phyloP scores from a whole-genome alignment of 2,113 vertebrate genomes.

The Lophochroa leadbeateri region DNA sequence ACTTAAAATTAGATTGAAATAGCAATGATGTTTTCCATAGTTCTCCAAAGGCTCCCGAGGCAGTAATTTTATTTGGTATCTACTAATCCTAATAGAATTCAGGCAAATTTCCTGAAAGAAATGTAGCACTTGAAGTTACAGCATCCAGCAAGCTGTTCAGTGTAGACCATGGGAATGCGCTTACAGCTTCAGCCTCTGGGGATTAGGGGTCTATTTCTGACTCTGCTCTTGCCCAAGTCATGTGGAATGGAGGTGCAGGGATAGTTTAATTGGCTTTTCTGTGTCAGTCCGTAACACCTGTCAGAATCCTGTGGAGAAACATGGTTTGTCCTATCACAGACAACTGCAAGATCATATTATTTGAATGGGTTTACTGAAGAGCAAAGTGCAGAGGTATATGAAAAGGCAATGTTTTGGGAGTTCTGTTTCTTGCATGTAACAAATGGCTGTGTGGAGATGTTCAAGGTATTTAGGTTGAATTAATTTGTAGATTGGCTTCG shows the following conservation, averaged over 20 bases:
- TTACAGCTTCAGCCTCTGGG: not conserved
- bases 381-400: not conserved
- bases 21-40: not conserved
- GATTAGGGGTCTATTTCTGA: constrained; percentile 36
- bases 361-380: not conserved
- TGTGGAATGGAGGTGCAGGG: not conserved
- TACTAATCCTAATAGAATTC: not conserved
- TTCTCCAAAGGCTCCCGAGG: not conserved
- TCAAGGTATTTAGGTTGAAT: not conserved
- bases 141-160: not conserved
- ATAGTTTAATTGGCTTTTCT: not conserved
- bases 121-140: not conserved
- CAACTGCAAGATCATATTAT: accelerated
- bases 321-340: not conserved
- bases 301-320: not conserved
- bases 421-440: not conserved
- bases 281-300: not conserved
- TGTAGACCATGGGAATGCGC: not conserved
- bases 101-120: not conserved
- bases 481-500: not conserved
- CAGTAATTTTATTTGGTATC: not conserved
- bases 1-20: not conserved
- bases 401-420: not conserved
- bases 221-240: not conserved
- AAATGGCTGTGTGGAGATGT: not conserved